Evolutionary conservation across 2,888 invertebrate species (phyloP).

Genomic region (Pteria penguin): DNA sequence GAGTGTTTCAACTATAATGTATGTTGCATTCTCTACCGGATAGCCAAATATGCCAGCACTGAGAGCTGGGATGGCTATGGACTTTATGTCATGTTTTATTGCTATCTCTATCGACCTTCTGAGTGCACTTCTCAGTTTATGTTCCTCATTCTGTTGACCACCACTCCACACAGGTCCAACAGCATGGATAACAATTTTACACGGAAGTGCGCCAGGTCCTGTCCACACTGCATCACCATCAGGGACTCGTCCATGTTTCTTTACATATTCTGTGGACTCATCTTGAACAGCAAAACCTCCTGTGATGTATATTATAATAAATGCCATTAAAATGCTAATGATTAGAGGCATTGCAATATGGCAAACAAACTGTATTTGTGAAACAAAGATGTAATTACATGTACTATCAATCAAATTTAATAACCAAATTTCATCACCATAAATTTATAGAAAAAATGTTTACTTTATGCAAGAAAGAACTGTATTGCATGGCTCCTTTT

Average conservation of each 20-base stretch:
- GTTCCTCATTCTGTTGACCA: constrained; percentile 48
- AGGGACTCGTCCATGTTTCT: constrained; percentile 44
- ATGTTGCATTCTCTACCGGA: constrained; percentile 50
- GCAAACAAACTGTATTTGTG: not conserved
- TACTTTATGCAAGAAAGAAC: too few species aligned
- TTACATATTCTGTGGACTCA: constrained; percentile 53
- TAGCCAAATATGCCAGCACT: constrained; percentile 68
- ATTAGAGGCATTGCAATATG: not conserved
- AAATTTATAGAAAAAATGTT: too few species aligned
- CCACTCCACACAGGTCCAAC: constrained; percentile 62
- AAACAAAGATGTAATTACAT: not conserved
- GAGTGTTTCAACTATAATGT: constrained; percentile 37
- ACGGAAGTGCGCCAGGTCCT: constrained; percentile 51
- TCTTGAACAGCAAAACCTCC: constrained; percentile 58
- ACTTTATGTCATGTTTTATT: constrained; percentile 30
- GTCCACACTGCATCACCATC: constrained; percentile 55
- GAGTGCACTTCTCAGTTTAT: constrained; percentile 49
- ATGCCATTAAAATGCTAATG: not conserved
- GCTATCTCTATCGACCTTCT: constrained; percentile 47
- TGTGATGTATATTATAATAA: constrained; percentile 28
- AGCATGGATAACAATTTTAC: constrained; percentile 57
- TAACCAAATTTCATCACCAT: too few species aligned
- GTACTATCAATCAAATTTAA: too few species aligned
- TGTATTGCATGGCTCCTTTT: too few species aligned
- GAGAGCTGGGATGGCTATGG: constrained; percentile 70